Evolutionary conservation across 2,113 vertebrate species (phyloP), one percentile per base, ranked within the genome.

Genomic region (Ammodytes marinus): DNA sequence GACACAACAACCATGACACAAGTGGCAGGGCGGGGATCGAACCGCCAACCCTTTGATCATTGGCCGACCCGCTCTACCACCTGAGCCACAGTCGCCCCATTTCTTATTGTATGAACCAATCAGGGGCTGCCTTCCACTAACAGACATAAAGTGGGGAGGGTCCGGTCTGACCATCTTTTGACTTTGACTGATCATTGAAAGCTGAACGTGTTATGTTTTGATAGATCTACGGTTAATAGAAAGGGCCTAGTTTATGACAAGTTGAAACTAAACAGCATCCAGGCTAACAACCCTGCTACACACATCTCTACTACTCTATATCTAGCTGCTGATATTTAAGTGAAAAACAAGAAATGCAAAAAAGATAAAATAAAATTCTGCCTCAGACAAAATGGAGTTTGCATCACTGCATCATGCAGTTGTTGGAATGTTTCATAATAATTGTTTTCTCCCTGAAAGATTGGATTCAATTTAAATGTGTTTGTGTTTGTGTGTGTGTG

Each of bases 231-330:
- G 49, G 85, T 80, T 82, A 70, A 77, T 64, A 69, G 50, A 49
- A 82, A 39, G 66, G 68, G 59, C 77, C 40, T 46, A 46, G 43
- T 61, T 85, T 77, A 39, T 81, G 68, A 27, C 1, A 55, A 47
- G 61, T 45, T 46, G 61, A 46, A 68, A 69, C 49, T 35, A 79
- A 87, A 75, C 54, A 61, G 77, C 87, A 82, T 70, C 65, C 9
- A 63, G 84, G 68, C 53, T 58, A 79, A 85, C 63, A 66, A 59
- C 37, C 71, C 27, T 77, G 71, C 27, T 27, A 89, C 71, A 87
- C 61, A 80, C 60, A 86, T 84, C 27, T 42, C 69, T 74, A 45
- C 45, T 47, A 17, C 46, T 46, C 58, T 67, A 68, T 72, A 77
- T 79, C 61, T 85, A 54, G 46, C 80, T 75, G 69, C 52, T 60